These are phyloP conservation scores for Nesidiocoris tenuis DNA, from an alignment of 2,888 invertebrate species.

Conservation along the genomic window DNA sequence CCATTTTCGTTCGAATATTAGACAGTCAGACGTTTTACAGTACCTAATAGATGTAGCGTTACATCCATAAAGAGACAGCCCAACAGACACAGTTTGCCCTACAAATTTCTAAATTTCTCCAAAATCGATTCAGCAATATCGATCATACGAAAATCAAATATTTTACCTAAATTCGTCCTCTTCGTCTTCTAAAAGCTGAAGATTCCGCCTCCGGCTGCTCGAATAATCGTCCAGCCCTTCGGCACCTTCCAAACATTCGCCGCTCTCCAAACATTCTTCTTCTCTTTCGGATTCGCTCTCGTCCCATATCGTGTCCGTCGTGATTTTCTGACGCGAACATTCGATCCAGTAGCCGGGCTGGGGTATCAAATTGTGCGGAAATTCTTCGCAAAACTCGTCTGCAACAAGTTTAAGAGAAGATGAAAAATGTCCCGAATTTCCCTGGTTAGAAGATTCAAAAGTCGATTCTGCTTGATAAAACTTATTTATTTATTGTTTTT, in stretches of 20 bases:
- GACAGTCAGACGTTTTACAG: too few relatives aligned
- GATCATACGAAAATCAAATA: not conserved
- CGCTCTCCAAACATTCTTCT: conserved; percentile 52
- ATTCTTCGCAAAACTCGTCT: conserved; percentile 93
- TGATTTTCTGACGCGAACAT: conserved; percentile 87
- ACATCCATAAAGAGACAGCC: too few relatives aligned
- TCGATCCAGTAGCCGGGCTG: conserved; percentile 95
- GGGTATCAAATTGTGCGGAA: conserved; percentile 85
- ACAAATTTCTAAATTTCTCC: too few relatives aligned
- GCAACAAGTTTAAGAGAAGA: too few relatives aligned
- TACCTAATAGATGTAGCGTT: too few relatives aligned
- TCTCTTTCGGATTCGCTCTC: conserved; percentile 70
- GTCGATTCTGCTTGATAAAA: too few relatives aligned
- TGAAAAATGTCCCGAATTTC: too few relatives aligned
- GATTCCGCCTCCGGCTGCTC: conserved; percentile 56
- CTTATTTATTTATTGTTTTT: too few relatives aligned
- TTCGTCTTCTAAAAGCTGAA: conserved; percentile 58
- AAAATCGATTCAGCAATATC: too few relatives aligned
- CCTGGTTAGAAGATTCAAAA: too few relatives aligned
- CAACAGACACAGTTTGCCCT: too few relatives aligned
- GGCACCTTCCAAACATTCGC: conserved; percentile 52
- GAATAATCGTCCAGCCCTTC: conserved; percentile 52
- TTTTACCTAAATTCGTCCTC: conserved; percentile 53
- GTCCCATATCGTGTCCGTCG: conserved; percentile 78
- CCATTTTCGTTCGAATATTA: too few relatives aligned